Conservation (phyloP, 2,888 invertebrate genomes). For the Apodemia duryi region DNA sequence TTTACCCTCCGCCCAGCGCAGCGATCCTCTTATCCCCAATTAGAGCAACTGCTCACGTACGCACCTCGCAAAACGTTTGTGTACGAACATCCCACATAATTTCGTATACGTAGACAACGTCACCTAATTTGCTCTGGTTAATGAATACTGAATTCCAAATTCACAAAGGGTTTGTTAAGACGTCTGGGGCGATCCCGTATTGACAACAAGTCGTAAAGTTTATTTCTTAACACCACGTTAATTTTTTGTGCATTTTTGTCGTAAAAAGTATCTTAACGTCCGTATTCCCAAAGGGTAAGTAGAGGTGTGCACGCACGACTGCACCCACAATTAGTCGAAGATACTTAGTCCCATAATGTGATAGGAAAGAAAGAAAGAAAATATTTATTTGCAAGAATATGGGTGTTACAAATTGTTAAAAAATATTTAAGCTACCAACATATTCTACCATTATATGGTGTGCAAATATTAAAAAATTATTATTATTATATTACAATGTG, state of each 20-base stretch:
- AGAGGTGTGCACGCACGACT: no score
- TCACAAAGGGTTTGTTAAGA: neutral
- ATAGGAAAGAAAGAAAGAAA: no score
- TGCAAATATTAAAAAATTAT: no score
- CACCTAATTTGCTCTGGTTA: slow-evolving; percentile 12
- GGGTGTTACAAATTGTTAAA: no score
- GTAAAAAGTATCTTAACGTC: no score
- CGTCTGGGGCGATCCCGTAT: neutral
- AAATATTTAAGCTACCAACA: no score
- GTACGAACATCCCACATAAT: slow-evolving; percentile 29
- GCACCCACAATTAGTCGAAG: no score
- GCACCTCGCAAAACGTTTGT: slow-evolving; percentile 47
- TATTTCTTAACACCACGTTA: neutral
- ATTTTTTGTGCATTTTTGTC: neutral
- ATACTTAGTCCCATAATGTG: no score
- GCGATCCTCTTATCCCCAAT: slow-evolving; percentile 49
- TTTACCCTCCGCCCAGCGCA: slow-evolving; percentile 33
- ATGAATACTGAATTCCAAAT: slow-evolving; percentile 8
- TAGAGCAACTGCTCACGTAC: slow-evolving; percentile 54
- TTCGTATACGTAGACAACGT: slow-evolving; percentile 4
- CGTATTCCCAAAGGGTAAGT: no score
- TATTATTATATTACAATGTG: no score
- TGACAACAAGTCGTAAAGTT: neutral
- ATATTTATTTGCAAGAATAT: no score
- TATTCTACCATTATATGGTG: no score